phyloP scores from a whole-genome alignment of 92 coral and sea anemone genomes.

The Zoanthus sociatus region DNA sequence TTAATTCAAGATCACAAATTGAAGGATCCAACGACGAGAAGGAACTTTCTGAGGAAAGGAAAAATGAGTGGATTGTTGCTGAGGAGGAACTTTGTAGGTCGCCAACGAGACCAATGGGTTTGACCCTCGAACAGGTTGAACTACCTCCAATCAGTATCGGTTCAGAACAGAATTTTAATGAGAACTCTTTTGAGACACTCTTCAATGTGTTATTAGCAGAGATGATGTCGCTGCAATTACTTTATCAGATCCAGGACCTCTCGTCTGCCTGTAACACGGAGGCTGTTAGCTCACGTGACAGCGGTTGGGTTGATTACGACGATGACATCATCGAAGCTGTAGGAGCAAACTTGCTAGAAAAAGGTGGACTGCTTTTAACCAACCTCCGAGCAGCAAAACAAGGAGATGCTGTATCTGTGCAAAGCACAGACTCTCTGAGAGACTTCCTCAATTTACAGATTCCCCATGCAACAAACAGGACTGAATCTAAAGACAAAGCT shows the following conservation, averaged over 20 bases:
- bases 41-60: constrained; percentile 64
- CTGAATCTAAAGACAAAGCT: constrained; percentile 23
- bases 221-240: constrained; percentile 88
- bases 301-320: constrained; percentile 90
- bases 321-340: constrained; percentile 81
- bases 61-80: constrained; percentile 36
- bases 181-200: constrained; percentile 76
- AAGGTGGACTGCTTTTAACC: constrained; percentile 82
- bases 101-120: not conserved
- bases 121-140: constrained; percentile 21
- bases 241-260: constrained; percentile 92
- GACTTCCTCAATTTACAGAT: constrained; percentile 73
- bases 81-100: constrained; percentile 51
- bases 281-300: constrained; percentile 81
- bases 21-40: constrained; percentile 71
- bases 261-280: constrained; percentile 78
- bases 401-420: constrained; percentile 63
- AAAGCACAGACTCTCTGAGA: constrained; percentile 82
- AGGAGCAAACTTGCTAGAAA: constrained; percentile 79
- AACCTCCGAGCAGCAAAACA: constrained; percentile 77
- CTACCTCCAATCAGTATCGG: constrained; percentile 32
- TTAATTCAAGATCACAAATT: constrained; percentile 33
- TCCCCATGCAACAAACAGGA: constrained; percentile 65
- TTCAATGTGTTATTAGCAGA: constrained; percentile 87
- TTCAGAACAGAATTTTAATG: constrained; percentile 54